Percentiles rank a stretch among this genome's conserved stretches.
Conservation (phyloP, 1,140 invertebrate genomes). For the Saxidomus purpurata region DNA sequence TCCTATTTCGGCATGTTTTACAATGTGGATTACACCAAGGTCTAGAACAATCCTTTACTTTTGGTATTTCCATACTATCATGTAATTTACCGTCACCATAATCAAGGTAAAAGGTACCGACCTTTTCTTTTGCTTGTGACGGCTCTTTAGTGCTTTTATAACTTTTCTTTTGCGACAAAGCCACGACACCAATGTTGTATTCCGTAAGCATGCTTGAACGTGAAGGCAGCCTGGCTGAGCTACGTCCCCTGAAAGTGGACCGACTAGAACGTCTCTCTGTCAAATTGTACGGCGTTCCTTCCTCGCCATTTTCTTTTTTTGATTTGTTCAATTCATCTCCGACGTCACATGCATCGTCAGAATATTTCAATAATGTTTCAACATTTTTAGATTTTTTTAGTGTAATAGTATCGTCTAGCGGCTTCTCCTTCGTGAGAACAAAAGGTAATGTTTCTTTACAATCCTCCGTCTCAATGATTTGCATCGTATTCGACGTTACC, state of each 20-base stretch:
- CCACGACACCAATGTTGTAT: slow-evolving; percentile 15
- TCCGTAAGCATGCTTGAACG: slow-evolving; percentile 1
- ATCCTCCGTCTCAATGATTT: too few species aligned
- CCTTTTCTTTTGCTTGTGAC: background rate
- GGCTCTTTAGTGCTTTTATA: background rate
- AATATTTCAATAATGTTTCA: background rate
- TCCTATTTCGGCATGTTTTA: slow-evolving; percentile 47
- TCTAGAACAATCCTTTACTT: slow-evolving; percentile 48
- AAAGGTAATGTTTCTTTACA: background rate
- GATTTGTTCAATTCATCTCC: background rate
- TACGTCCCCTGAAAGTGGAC: slow-evolving; percentile 48
- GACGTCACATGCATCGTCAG: background rate
- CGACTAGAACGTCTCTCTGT: slow-evolving; percentile 50
- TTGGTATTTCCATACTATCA: slow-evolving; percentile 49
- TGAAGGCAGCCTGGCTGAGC: slow-evolving; percentile 31
- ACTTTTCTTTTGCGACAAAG: background rate
- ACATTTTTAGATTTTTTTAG: background rate
- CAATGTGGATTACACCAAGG: slow-evolving; percentile 62
- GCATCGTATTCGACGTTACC: too few species aligned
- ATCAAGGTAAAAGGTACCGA: slow-evolving; percentile 44
- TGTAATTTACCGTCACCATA: slow-evolving; percentile 58
- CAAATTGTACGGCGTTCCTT: slow-evolving; percentile 30
- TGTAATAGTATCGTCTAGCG: background rate
- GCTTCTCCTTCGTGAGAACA: background rate
- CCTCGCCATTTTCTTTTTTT: background rate